Evolutionary conservation across 2,888 invertebrate genomes (phyloP), one percentile per base, ranked within the genome.

Genomic region (Sphinx pinastri): DNA sequence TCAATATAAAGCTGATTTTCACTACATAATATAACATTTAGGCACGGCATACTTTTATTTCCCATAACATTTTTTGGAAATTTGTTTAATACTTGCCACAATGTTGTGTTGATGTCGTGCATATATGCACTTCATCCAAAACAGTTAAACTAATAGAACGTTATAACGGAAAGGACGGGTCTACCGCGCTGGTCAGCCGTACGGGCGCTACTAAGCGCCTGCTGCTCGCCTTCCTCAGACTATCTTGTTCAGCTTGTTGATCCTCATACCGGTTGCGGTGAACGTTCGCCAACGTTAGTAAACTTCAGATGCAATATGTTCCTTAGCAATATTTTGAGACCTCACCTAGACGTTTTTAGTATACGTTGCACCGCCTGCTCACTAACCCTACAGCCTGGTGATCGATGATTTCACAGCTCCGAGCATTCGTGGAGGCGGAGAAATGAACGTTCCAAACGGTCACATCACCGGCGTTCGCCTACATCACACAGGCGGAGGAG

Each of bases 371-470:
- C 78, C 75, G 73, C 88, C 84, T 84, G 80, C 81, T 81, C 88
- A 91, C 93, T 93, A 92, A 93, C 93, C 91, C 92, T 93, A 93
- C 83, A 92, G 90, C 88, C 90, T 82, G 88, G 94, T 91, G 95
- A 95, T 90, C 89, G 89, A 88, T 91, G 89, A 93, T 95, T 95
- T 86, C 96, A 95, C 96, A 95, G 96, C 92, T 95, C 95, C 90
- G 96, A 96, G 94, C 96, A 97, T 95, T 94, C 96, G 95, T 91
- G 97, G 96, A 88, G 97, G 95, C 86, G 97, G 95, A 93, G 97
- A 95, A 91, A 97, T 96, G 95, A 97, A 84, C 96, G 98, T 78
- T 98, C 97, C 90, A 98, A 98, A 91, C 96, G 98, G 80, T 97
- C 97, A 84, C 96, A 97, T 88, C 96, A 97, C 79, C 96, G 97